phyloP scores from a whole-genome alignment of 2,797 vertebrate species.

The Poliocrania exsul region DNA sequence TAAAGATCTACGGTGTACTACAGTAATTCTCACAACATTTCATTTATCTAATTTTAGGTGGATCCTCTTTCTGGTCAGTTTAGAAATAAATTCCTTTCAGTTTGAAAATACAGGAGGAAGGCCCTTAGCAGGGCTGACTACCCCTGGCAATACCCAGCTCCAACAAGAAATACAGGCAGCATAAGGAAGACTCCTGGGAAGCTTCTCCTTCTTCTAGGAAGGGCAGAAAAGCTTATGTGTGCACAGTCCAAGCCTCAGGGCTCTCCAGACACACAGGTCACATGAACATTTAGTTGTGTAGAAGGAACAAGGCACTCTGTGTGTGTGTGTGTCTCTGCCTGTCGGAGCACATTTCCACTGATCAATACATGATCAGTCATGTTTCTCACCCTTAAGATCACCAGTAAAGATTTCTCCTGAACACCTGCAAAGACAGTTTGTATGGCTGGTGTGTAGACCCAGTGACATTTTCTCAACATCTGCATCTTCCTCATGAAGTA shows the following conservation, averaged over 20 bases:
- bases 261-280: background rate
- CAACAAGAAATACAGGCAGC: background rate
- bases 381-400: background rate
- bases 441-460: rapidly evolving
- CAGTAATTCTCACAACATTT: background rate
- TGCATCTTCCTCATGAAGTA: background rate
- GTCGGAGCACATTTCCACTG: background rate
- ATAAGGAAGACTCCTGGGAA: background rate
- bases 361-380: rapidly evolving
- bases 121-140: background rate
- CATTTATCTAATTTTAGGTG: background rate
- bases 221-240: rapidly evolving
- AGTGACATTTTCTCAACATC: background rate
- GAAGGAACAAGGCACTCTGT: background rate
- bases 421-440: background rate
- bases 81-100: background rate
- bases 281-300: background rate
- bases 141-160: rapidly evolving
- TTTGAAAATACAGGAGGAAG: background rate
- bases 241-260: background rate
- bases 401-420: background rate
- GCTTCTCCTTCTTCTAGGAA: too few relatives aligned
- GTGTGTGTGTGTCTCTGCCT: too few relatives aligned
- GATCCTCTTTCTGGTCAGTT: background rate
- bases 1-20: background rate